Base-by-base conservation (phyloP, 2,888 invertebrate genomes). In the Rotaria socialis region DNA sequence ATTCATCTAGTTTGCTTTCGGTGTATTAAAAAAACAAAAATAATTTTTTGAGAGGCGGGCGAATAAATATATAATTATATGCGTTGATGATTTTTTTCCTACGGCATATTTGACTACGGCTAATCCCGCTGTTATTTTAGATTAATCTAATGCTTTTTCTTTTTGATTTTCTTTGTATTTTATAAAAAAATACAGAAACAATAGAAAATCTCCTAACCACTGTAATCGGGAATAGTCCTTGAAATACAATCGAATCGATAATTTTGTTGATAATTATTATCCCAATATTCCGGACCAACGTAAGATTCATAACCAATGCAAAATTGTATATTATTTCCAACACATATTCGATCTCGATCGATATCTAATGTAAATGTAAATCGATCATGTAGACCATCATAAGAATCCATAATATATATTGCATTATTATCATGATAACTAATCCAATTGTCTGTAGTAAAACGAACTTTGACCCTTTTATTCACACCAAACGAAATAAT, bases 241-340 rank as follows among this genome's bases (percentile, higher is more conserved):
- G 67, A 86, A 85, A 85, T 43, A 47, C 86, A 86, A 85, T 86
- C 74, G 74, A 86, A 86, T 85, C 85, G 85, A 67, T 86, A 86
- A 41, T 86, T 86, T 67, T 86, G 56, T n/a, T 80, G 74, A 47
- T 47, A 41, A 74, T 86, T 86, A 50, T 85, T 86, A 43, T 86
- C 86, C 86, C 86, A 86, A 74, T 75, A 86, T 19, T 67, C 67
- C 1, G 16, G 67, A 35, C 67, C 67, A 41, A 3, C 35, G 24
- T 35, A 67, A 19, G 67, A 19, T 67, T 67, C 67, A 67, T 67
- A 67, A 67, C 67, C 35, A 19, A 67, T 16, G 35, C 35, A 67
- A 35, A 67, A 67, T 19, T 60, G 55, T 19, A 85, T 74, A n/a
- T 56, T 67, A 80, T 86, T 85, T 85, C 56, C 75, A 1, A 47